These are phyloP conservation scores for Stenotaenia linearis DNA, from an alignment of 2,888 invertebrate genomes.

Conservation along the genomic window DNA sequence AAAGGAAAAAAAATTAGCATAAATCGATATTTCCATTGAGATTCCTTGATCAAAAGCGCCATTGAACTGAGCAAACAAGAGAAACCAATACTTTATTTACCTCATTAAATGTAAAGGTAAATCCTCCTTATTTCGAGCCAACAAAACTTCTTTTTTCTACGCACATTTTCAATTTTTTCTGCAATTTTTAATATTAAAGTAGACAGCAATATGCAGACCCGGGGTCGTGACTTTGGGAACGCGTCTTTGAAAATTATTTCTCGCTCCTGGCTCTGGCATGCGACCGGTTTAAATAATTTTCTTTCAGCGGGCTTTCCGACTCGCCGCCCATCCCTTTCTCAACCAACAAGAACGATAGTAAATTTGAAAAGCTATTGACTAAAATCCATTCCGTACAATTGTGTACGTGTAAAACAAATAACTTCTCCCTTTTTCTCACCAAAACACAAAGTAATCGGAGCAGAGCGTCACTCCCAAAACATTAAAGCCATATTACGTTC, in stretches of 20 bases:
- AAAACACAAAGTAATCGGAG: not conserved
- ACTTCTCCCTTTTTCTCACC: not conserved
- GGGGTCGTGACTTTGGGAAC: not conserved
- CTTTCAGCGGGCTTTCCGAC: not conserved
- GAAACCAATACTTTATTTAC: not conserved
- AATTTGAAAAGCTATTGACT: not conserved
- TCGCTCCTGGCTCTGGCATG: slow-evolving; percentile 13
- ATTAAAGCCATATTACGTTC: not conserved
- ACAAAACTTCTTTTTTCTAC: not conserved
- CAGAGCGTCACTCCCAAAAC: not conserved
- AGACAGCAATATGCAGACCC: not conserved
- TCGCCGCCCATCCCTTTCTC: not conserved
- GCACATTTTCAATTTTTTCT: not conserved
- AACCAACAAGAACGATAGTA: not conserved
- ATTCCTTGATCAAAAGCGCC: not conserved
- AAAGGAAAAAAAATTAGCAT: not conserved
- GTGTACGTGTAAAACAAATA: not conserved
- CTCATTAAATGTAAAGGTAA: not conserved
- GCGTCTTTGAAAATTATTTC: slow-evolving; percentile 4
- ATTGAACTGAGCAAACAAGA: not conserved
- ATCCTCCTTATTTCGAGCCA: not conserved
- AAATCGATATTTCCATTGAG: not conserved
- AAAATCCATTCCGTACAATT: not conserved
- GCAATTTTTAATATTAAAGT: not conserved
- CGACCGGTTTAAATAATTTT: not conserved